These are phyloP conservation scores for Malacosoma neustria DNA, from an alignment of 2,888 invertebrate genomes.

Conservation along the genomic window DNA sequence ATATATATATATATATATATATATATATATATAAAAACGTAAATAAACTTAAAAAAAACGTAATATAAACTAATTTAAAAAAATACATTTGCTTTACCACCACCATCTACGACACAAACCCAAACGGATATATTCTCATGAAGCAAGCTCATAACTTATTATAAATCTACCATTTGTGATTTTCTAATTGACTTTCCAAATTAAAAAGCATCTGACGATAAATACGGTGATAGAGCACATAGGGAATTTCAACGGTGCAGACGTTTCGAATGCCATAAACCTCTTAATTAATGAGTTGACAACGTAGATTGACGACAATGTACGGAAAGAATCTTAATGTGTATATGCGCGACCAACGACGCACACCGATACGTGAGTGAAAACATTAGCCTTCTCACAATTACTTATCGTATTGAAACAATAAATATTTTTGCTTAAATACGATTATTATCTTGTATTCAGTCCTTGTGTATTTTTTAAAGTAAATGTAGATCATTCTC, in stretches of 20 bases:
- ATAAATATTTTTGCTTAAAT: too few species aligned
- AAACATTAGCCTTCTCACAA: slow-evolving; percentile 11
- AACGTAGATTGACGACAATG: slow-evolving; percentile 20
- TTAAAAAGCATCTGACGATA: neutral
- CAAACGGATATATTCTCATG: neutral
- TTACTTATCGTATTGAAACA: too few species aligned
- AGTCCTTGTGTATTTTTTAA: too few species aligned
- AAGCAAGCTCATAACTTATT: neutral
- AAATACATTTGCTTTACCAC: too few species aligned
- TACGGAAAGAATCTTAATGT: slow-evolving; percentile 24
- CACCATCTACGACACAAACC: too few species aligned
- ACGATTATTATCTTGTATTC: too few species aligned
- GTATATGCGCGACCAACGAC: slow-evolving; percentile 10
- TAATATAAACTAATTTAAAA: too few species aligned
- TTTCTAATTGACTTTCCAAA: neutral
- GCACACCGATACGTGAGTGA: slow-evolving; percentile 23
- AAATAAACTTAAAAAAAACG: too few species aligned
- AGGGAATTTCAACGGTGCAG: neutral
- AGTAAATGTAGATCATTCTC: too few species aligned
- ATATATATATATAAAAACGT: too few species aligned
- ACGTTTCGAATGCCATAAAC: slow-evolving; percentile 14
- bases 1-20: too few species aligned
- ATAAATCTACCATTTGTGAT: neutral
- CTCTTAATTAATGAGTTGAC: slow-evolving; percentile 26
- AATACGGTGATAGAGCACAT: neutral